These are phyloP conservation scores for Phoenicopterus ruber DNA, from an alignment of 2,113 vertebrate genomes.

Conservation along the genomic window DNA sequence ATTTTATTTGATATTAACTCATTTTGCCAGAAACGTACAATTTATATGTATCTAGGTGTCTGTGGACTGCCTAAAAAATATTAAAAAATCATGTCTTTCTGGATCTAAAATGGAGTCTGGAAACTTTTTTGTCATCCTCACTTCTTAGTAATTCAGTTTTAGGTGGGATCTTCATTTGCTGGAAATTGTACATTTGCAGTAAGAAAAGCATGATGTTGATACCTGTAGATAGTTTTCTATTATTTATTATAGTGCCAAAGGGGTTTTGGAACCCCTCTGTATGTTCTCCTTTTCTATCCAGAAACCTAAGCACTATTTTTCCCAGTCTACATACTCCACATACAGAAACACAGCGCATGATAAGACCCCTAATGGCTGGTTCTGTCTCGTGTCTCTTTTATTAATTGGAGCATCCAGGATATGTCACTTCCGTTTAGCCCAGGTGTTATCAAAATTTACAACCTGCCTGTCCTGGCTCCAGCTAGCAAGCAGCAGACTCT, in stretches of 20 bases:
- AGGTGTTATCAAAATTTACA: not conserved
- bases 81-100: not conserved
- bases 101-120: not conserved
- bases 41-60: not conserved
- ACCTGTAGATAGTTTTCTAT: not conserved
- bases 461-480: fast-evolving
- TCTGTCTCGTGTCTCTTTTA: not conserved
- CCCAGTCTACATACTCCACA: not conserved
- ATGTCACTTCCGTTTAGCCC: not conserved
- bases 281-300: not conserved
- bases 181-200: not conserved
- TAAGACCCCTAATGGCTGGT: not conserved
- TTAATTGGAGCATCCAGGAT: not conserved
- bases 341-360: fast-evolving
- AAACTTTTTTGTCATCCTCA: not conserved
- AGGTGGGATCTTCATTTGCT: not conserved
- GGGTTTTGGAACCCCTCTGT: not conserved
- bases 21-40: not conserved
- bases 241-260: not conserved
- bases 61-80: not conserved
- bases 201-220: not conserved
- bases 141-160: not conserved
- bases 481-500: not conserved
- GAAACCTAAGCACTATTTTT: not conserved
- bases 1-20: not conserved